Evolutionary conservation across 2,113 vertebrate genomes (phyloP).

Genomic region (Atherinomorus stipes): DNA sequence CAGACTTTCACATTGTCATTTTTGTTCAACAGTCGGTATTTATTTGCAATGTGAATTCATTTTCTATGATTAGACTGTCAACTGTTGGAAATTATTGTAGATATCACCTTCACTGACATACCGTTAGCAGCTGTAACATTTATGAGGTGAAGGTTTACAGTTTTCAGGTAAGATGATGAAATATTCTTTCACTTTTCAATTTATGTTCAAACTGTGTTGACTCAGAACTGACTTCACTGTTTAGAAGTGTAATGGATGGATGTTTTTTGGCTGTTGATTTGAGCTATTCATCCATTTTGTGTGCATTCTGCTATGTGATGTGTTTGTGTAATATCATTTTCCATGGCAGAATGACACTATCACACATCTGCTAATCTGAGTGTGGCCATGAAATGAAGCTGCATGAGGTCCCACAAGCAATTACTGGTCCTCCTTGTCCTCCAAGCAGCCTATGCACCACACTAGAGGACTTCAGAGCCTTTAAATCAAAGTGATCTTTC

Average conservation of each 20-base stretch:
- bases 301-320: constrained; percentile 50
- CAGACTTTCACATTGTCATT: constrained; percentile 30
- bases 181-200: constrained; percentile 33
- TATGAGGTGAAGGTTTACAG: constrained; percentile 17
- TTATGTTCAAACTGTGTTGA: constrained; percentile 22
- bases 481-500: constrained; percentile 42
- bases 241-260: constrained; percentile 38
- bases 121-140: constrained; percentile 33
- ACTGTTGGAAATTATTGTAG: constrained; percentile 2
- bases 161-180: constrained; percentile 21
- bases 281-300: constrained; percentile 46
- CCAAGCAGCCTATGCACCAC: constrained; percentile 31
- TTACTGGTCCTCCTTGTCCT: constrained; percentile 45
- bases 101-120: constrained; percentile 33
- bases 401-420: constrained; percentile 52
- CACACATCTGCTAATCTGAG: constrained; percentile 66
- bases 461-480: constrained; percentile 30
- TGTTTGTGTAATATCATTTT: constrained; percentile 59
- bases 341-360: constrained; percentile 56
- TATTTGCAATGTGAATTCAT: constrained; percentile 13
- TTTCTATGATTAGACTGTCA: constrained; percentile 36
- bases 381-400: constrained; percentile 63
- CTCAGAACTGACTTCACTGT: constrained; percentile 37
- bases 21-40: constrained; percentile 24
- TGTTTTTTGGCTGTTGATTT: constrained; percentile 35